Conservation (phyloP, 2,797 vertebrate genomes). For the Acestrorhynchus altus region DNA sequence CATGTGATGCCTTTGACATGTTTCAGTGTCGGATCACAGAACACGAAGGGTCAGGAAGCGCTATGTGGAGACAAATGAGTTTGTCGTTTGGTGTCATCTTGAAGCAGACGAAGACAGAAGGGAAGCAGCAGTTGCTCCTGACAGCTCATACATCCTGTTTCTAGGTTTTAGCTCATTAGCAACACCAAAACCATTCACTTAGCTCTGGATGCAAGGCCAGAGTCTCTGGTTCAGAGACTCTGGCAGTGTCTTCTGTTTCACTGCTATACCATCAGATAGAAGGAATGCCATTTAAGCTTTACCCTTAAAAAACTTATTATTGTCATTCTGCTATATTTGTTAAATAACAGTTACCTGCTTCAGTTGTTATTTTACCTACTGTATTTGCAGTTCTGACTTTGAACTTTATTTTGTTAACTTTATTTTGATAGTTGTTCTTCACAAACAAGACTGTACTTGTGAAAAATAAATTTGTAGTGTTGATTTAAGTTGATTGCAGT, state of each 20-base stretch:
- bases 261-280: background rate
- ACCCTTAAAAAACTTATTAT: background rate
- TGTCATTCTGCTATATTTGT: background rate
- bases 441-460: too few species aligned
- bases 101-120: conserved; percentile 31
- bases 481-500: too few species aligned
- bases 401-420: too few species aligned
- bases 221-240: too few species aligned
- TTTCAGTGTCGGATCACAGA: conserved; percentile 1
- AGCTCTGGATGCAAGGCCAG: background rate
- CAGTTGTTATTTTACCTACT: too few species aligned
- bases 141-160: conserved; percentile 20
- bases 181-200: background rate
- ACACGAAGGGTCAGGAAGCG: conserved; percentile 35
- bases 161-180: background rate
- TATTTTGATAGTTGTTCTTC: too few species aligned
- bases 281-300: background rate
- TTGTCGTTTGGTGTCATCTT: conserved; percentile 31
- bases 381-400: too few species aligned
- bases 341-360: too few species aligned
- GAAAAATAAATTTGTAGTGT: too few species aligned
- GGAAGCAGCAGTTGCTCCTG: conserved; percentile 13
- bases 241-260: background rate
- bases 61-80: conserved; percentile 45
- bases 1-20: conserved; percentile 15